Base-by-base conservation (phyloP, 2,113 vertebrate species). In the Sinocyclocheilus anshuiensis region DNA sequence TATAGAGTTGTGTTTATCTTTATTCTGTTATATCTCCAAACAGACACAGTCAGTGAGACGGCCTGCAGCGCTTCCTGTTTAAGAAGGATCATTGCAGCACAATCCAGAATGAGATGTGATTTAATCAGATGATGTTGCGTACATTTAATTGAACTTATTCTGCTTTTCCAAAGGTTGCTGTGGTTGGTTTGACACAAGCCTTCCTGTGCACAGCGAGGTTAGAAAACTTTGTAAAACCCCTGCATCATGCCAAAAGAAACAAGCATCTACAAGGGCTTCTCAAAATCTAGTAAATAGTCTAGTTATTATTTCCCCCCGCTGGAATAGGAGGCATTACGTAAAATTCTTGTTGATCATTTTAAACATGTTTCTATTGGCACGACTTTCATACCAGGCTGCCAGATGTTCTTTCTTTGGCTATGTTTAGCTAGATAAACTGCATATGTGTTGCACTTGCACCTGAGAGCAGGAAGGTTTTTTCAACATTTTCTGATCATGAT, bases 401-500 rank as follows among this genome's bases (percentile, higher is more conserved):
- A 95, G 94, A 93, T 94, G 92, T 91, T 89, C 89, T 91, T 89
- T 92, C 89, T 94, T 93, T 94, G 89, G 92, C 90, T 94, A 93
- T 94, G 92, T 93, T 93, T 92, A 92, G 93, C 84, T 42, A 89
- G 92, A 92, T 90, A 91, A 92, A 91, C 88, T 45, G 63, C 9
- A 55, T 74, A 76, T 86, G 87, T 74, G 53, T 86, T 87, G 50
- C 80, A 88, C 72, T 89, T 86, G 84, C 89, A 88, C 87, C 26
- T 33, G 29, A 53, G 55, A 75, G 42, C 13, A 39, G 72, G 9
- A 59, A 45, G 4, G 16, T 33, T 29, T 55, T 71, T 69, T 75
- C 12, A 10, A 7, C 7, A 11, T 16, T 81, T 45, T 75, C 3
- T 77, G 26, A 76, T 33, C 8, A 55, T 76, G 72, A 76, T 24